Percentiles rank a stretch among this genome's conserved stretches.
Evolutionary conservation across 2,888 invertebrate genomes (phyloP).

Genomic region (Lithosia quadra): DNA sequence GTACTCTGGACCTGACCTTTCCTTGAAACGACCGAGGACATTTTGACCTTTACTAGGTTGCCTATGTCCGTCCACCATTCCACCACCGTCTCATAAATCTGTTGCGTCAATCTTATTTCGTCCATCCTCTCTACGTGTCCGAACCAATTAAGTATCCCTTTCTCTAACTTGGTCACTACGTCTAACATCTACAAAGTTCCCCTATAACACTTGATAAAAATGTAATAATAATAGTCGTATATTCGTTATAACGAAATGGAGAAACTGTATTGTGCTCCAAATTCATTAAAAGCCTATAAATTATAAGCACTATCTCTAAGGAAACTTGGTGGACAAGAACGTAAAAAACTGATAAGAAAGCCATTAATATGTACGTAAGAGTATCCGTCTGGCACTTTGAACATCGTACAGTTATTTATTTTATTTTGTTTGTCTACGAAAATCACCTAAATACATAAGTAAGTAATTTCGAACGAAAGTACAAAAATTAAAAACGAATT

Average conservation of each 20-base stretch:
- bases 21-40: no score
- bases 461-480: neutral
- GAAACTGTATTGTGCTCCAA: constrained; percentile 5
- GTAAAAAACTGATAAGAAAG: neutral
- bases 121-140: no score
- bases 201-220: no score
- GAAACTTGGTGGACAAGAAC: constrained; percentile 1
- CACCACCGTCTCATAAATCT: no score
- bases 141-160: no score
- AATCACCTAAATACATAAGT: neutral
- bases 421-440: neutral
- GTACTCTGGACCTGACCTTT: no score
- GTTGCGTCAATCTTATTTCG: no score
- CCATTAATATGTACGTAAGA: neutral
- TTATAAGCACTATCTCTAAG: constrained; percentile 3
- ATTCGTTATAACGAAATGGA: neutral
- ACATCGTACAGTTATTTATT: neutral
- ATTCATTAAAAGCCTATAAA: constrained; percentile 3
- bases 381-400: neutral
- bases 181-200: neutral
- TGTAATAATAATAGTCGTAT: neutral
- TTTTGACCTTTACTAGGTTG: no score
- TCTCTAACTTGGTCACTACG: neutral
- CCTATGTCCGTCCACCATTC: no score
- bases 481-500: neutral